Conservation (phyloP, 30 jellyfish, hydroid and myxozoan species). For the Turritopsis rubra region DNA sequence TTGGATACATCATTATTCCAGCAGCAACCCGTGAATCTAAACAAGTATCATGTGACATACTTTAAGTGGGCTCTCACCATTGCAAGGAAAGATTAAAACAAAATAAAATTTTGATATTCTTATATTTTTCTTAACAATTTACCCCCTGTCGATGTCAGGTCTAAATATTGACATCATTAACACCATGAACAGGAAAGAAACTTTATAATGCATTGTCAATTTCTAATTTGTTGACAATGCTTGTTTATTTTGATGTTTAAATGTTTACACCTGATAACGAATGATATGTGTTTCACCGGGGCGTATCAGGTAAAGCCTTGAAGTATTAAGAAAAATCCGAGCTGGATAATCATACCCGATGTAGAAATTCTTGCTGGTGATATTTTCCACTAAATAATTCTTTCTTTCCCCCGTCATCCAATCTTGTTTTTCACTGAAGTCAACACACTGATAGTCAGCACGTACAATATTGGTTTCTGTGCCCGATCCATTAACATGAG, state of each 20-base stretch:
- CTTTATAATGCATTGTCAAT: too few species aligned
- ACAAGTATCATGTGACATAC: background rate
- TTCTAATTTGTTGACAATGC: too few species aligned
- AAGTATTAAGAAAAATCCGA: too few species aligned
- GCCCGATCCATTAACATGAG: background rate
- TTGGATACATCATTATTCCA: background rate
- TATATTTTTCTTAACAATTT: background rate
- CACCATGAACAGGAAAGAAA: too few species aligned
- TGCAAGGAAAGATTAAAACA: too few species aligned
- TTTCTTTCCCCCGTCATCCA: constrained; percentile 12
- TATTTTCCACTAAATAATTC: background rate
- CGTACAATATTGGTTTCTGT: background rate
- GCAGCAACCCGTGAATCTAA: constrained; percentile 12
- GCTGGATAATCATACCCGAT: background rate
- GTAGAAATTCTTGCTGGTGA: background rate
- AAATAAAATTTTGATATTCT: too few species aligned
- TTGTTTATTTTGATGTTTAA: too few species aligned
- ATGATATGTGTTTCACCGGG: too few species aligned
- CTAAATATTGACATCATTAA: background rate
- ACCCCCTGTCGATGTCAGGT: background rate
- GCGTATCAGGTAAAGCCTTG: too few species aligned
- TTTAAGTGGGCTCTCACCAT: too few species aligned
- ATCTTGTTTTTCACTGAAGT: background rate
- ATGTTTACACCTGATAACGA: background rate
- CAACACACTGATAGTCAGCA: constrained; percentile 1